These are phyloP conservation scores for Triplophysa dalaica DNA, from an alignment of 2,113 vertebrate genomes.

Conservation along the genomic window DNA sequence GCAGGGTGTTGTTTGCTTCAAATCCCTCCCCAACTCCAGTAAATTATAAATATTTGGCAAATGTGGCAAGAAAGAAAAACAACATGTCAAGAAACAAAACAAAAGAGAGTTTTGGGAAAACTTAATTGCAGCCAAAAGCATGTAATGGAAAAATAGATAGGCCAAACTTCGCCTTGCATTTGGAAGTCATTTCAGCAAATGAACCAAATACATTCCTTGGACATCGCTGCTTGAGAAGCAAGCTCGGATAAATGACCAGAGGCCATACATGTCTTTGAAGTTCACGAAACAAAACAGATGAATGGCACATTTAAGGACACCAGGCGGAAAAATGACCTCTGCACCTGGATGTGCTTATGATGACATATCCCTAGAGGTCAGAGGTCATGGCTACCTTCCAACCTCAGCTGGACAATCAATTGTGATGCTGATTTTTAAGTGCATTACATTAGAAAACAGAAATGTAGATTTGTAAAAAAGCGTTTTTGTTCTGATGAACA, in stretches of 20 bases:
- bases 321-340: constrained; percentile 38
- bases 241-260: constrained; percentile 19
- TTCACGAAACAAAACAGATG: constrained; percentile 15
- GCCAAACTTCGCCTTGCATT: constrained; percentile 51
- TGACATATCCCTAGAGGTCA: constrained; percentile 56
- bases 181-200: constrained; percentile 57
- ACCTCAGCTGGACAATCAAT: neutral
- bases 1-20: neutral
- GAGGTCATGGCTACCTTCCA: constrained; percentile 45
- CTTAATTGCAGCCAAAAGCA: constrained; percentile 34
- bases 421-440: constrained; percentile 9
- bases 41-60: neutral
- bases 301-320: constrained; percentile 16
- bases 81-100: neutral
- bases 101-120: constrained; percentile 2
- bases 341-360: constrained; percentile 44
- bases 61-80: neutral
- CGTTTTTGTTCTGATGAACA: too few species aligned
- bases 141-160: constrained; percentile 38
- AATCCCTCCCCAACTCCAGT: neutral
- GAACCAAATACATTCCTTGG: neutral
- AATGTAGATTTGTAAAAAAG: too few species aligned
- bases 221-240: neutral
- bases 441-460: neutral
- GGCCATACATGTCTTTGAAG: constrained; percentile 51